Evolutionary conservation across 2,113 vertebrate genomes (phyloP), one percentile per base, ranked within the genome.

Genomic region (Excalfactoria chinensis): DNA sequence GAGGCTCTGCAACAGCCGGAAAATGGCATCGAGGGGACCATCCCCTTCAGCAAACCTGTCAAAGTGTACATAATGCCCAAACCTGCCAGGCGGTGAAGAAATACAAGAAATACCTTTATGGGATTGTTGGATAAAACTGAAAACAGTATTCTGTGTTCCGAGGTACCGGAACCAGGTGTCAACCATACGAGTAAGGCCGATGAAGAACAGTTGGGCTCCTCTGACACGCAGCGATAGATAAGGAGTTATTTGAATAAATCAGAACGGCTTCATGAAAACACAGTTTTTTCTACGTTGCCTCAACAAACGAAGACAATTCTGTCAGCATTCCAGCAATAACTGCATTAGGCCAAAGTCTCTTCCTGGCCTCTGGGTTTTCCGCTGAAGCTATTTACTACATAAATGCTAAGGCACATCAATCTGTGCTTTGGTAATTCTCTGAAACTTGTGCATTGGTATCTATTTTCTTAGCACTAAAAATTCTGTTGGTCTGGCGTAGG

Each of bases 11-110:
- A 98, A 0, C 95, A 96, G 13, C 49, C 98, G 1, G 98, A 99
- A 66, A 98, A 92, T 2, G 93, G 97, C 75, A 99, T 98, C 0
- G 99, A 99, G 80, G 99, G 99, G 69, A 99, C 99, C 69, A 99
- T 99, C 17, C 98, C 98, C 2, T 98, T 99, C 96, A 99, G 99
- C 98, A 99, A 99, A 84, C 92, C 99, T 0, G 99, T 99, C 76
- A 99, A 99, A 93, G 99, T 99, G 55, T 99, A 97, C 87, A 99
- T 99, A 84, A 99, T 99, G 99, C 99, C 99, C 83, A 99, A 99
- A 93, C 99, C 98, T 7, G 98, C 99, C 34, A 95, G 99, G 8
- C 97, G 99, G 81, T 99, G 95, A 98, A 66, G 35, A 37, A 37
- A 37, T 37, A 7, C 34, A 26, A 40, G 7, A 72, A 78, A 73